phyloP scores from a whole-genome alignment of 2,113 vertebrate genomes.

The Cottus gobio region DNA sequence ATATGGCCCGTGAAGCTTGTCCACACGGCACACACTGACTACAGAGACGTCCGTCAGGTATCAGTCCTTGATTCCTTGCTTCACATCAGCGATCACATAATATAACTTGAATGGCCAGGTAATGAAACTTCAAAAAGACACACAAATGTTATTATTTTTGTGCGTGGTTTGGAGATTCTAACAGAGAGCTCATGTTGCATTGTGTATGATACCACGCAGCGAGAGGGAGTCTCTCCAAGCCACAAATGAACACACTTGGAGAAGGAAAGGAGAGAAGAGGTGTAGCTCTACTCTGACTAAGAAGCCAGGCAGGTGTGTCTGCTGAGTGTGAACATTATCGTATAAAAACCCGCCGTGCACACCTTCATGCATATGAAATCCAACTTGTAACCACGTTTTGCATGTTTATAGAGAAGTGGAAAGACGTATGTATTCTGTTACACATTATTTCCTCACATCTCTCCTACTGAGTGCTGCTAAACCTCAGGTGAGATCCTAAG shows the following conservation, averaged over 20 bases:
- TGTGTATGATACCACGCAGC: constrained; percentile 34
- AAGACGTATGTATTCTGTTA: constrained; percentile 22
- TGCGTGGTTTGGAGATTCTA: constrained; percentile 21
- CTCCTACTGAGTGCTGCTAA: constrained; percentile 3
- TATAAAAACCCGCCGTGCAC: constrained; percentile 15
- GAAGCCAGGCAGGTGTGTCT: constrained; percentile 49
- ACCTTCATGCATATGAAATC: constrained; percentile 32
- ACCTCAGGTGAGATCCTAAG: constrained; percentile 24
- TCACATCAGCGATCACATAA: constrained; percentile 6
- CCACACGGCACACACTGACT: constrained; percentile 10
- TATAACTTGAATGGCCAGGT: not conserved
- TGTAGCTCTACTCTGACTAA: constrained; percentile 10
- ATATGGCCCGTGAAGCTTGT: constrained; percentile 54
- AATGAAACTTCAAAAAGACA: constrained; percentile 21
- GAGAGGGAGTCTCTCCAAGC: constrained; percentile 17
- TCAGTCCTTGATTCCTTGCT: not conserved
- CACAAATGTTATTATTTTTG: constrained; percentile 16
- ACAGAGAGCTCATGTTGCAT: constrained; percentile 31
- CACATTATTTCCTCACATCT: constrained; percentile 30
- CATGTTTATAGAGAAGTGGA: constrained; percentile 38
- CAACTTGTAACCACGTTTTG: constrained; percentile 20
- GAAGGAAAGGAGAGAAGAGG: not conserved
- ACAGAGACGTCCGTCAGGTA: constrained; percentile 20
- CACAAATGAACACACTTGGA: constrained; percentile 5
- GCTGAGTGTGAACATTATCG: constrained; percentile 39